Conservation (phyloP, 2,888 invertebrate genomes). For the Seira sanloemensis region DNA sequence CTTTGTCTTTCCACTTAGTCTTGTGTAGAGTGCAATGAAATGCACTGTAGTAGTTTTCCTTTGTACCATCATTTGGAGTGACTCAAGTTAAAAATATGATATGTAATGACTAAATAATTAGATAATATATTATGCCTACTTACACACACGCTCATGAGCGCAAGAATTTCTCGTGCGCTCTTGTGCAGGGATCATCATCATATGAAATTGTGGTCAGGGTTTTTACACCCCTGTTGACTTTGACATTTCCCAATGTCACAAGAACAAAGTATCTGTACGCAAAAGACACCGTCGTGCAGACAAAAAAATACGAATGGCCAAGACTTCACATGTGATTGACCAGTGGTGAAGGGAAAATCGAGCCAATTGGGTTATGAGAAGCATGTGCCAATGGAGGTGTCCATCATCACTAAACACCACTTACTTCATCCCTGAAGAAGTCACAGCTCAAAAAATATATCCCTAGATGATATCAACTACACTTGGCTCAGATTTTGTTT, state of each 20-base stretch:
- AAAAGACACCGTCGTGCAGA: not conserved
- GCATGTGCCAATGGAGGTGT: constrained; percentile 11
- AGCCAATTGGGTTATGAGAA: not conserved
- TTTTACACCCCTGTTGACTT: constrained; percentile 43
- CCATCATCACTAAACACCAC: not conserved
- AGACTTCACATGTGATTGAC: not conserved
- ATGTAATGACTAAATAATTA: too few relatives aligned
- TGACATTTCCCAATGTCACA: constrained; percentile 61
- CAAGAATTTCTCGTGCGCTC: not conserved
- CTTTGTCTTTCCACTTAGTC: not conserved
- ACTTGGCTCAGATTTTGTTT: not conserved
- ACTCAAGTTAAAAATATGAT: not conserved
- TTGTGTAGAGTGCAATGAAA: not conserved
- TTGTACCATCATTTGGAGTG: too few relatives aligned
- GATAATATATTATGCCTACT: not conserved
- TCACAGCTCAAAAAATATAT: too few relatives aligned
- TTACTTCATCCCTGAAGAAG: not conserved
- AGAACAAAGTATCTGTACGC: not conserved
- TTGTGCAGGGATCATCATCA: too few relatives aligned
- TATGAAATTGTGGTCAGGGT: constrained; percentile 53
- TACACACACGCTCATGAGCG: not conserved
- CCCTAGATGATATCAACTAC: not conserved
- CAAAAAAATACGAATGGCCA: not conserved
- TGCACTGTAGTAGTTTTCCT: constrained; percentile 1
- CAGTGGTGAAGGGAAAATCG: not conserved